Percentiles rank a stretch among this genome's conserved stretches.
Evolutionary conservation across 2,113 vertebrate species (phyloP).

Genomic region (Epinephelus lanceolatus): DNA sequence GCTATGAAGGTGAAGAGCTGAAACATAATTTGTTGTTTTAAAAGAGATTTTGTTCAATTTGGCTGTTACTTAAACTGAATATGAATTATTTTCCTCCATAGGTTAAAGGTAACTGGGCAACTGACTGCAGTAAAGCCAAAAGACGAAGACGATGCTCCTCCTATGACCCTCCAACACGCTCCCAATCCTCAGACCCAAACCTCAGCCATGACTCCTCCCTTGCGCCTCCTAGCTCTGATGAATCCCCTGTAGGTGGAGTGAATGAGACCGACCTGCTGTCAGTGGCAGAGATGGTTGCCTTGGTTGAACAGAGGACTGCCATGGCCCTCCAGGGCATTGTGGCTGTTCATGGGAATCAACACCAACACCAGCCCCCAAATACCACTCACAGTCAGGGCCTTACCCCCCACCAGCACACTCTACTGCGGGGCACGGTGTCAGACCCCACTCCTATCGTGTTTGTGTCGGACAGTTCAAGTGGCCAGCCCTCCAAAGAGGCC

Average conservation of each 20-base stretch:
- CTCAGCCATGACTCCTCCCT: conserved; percentile 53
- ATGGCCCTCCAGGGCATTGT: conserved; percentile 88
- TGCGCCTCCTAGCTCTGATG: conserved; percentile 39
- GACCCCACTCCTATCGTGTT: conserved; percentile 83
- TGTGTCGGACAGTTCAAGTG: conserved; percentile 79
- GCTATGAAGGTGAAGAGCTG: conserved; percentile 88
- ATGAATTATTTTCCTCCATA: conserved; percentile 9
- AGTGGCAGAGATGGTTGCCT: conserved; percentile 95
- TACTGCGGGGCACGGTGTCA: conserved; percentile 72
- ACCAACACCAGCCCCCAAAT: conserved; percentile 28
- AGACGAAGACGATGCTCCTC: conserved; percentile 91
- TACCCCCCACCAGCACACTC: conserved; percentile 70
- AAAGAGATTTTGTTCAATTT: not conserved
- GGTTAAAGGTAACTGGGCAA: conserved; percentile 95
- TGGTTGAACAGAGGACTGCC: conserved; percentile 92
- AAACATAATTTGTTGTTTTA: not conserved
- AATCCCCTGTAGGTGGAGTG: conserved; percentile 65
- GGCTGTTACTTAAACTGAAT: not conserved
- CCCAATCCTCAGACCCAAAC: conserved; percentile 67
- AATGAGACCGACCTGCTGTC: conserved; percentile 89
- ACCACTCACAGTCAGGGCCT: conserved; percentile 58
- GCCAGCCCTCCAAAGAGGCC: conserved; percentile 58
- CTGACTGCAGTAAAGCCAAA: conserved; percentile 93
- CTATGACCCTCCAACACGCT: conserved; percentile 85
- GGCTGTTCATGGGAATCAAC: conserved; percentile 76